Percentiles rank a stretch among this genome's conserved stretches.
phyloP scores from a whole-genome alignment of 2,888 invertebrate genomes.

The Epicampocera succincta region DNA sequence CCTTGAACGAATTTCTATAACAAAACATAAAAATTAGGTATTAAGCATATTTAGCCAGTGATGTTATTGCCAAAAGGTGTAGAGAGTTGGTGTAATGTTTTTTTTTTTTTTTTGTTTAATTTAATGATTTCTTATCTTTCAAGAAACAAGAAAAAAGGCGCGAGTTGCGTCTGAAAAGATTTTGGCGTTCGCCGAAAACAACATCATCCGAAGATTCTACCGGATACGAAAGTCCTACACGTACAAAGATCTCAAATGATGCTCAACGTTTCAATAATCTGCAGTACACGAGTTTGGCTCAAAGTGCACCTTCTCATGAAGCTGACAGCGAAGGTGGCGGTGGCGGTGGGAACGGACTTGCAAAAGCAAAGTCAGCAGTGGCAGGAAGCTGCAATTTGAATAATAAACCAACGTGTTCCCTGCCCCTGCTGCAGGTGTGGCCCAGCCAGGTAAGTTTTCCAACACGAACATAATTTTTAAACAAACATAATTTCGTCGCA shows the following conservation, averaged over 20 bases:
- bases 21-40: too few species aligned
- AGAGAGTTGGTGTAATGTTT: too few species aligned
- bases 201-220: constrained; percentile 82
- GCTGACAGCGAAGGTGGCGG: constrained; percentile 72
- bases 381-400: constrained; percentile 58
- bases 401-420: constrained; percentile 83
- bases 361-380: constrained; percentile 47
- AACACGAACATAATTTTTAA: constrained; percentile 8
- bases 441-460: constrained; percentile 83
- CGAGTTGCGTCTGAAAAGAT: constrained; percentile 82
- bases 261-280: constrained; percentile 79
- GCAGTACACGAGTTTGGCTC: constrained; percentile 78
- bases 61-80: too few species aligned
- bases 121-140: constrained; percentile 36
- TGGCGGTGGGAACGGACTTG: constrained; percentile 14
- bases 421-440: constrained; percentile 86
- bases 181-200: constrained; percentile 82
- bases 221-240: constrained; percentile 83
- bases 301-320: constrained; percentile 71
- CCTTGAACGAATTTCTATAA: too few species aligned
- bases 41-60: too few species aligned
- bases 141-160: constrained; percentile 82
- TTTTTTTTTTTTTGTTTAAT: neutral
- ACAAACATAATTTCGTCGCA: neutral
- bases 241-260: constrained; percentile 79